Conservation (phyloP, 2,888 invertebrate genomes). For the Dicyrtomina minuta region DNA sequence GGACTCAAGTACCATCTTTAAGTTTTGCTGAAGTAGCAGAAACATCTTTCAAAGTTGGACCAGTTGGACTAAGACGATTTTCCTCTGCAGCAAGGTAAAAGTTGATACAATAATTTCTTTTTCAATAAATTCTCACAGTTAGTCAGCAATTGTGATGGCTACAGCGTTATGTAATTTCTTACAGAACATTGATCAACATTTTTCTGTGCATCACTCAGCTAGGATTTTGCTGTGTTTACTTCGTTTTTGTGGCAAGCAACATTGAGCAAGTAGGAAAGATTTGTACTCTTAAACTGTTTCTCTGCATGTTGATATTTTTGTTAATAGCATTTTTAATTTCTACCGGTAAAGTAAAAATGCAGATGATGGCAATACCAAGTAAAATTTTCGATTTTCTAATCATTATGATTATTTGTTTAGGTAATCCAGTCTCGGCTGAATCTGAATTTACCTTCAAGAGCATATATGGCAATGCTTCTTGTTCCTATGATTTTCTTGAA, state of each 20-base stretch:
- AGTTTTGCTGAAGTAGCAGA: conserved; percentile 80
- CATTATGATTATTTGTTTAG: conserved; percentile 34
- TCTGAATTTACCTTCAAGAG: conserved; percentile 65
- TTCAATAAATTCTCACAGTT: no score
- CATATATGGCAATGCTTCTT: conserved; percentile 70
- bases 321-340: no score
- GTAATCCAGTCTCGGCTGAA: conserved; percentile 47
- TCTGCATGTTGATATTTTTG: no score
- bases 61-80: conserved; percentile 45
- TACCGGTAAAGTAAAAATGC: no score
- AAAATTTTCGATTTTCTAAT: background rate
- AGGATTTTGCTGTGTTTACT: conserved; percentile 95
- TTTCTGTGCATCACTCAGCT: conserved; percentile 90
- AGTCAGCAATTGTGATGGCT: no score
- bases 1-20: conserved; percentile 72
- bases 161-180: no score
- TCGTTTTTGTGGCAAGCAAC: conserved; percentile 88
- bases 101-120: no score
- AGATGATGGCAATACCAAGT: no score
- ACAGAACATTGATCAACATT: conserved; percentile 65
- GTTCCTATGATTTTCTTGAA: conserved; percentile 72
- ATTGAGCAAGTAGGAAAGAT: conserved; percentile 65
- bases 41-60: conserved; percentile 67
- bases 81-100: conserved; percentile 59
- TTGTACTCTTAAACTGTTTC: no score